phyloP scores from a whole-genome alignment of 1,140 invertebrate genomes.

The Calliphora vicina region DNA sequence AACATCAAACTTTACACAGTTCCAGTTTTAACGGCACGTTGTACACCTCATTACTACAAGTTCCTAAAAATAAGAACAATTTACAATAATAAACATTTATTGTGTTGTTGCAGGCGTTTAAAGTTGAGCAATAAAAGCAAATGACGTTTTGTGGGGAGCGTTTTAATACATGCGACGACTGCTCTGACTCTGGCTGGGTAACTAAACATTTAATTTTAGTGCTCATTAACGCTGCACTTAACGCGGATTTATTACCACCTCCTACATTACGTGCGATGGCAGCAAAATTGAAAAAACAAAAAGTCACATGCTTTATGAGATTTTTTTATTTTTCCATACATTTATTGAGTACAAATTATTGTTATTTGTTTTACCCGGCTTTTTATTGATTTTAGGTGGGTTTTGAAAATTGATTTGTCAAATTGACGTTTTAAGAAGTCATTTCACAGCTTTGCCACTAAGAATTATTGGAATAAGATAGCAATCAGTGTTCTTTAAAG shows the following conservation, averaged over 20 bases:
- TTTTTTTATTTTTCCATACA: not conserved
- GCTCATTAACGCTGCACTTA: conserved; percentile 41
- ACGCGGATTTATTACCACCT: conserved; percentile 39
- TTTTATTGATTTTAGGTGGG: not conserved
- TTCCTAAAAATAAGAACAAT: too few species aligned
- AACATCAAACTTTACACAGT: not conserved
- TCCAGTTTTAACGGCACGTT: too few species aligned
- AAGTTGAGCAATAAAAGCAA: too few species aligned
- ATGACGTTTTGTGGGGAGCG: too few species aligned
- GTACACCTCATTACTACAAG: too few species aligned
- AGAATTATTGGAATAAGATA: too few species aligned
- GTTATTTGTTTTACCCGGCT: not conserved
- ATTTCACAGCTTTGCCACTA: too few species aligned
- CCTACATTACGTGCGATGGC: conserved; percentile 26
- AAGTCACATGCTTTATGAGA: not conserved
- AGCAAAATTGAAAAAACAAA: not conserved
- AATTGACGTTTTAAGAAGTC: not conserved
- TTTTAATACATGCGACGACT: too few species aligned
- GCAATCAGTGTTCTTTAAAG: too few species aligned
- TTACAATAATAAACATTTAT: too few species aligned
- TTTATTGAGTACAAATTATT: not conserved
- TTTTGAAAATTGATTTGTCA: conserved; percentile 12
- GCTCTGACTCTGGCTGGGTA: too few species aligned
- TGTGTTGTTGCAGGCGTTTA: too few species aligned
- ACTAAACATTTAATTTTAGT: conserved; percentile 31